Evolutionary conservation across 1,140 invertebrate genomes (phyloP).

Genomic region (Panulirus ornatus): DNA sequence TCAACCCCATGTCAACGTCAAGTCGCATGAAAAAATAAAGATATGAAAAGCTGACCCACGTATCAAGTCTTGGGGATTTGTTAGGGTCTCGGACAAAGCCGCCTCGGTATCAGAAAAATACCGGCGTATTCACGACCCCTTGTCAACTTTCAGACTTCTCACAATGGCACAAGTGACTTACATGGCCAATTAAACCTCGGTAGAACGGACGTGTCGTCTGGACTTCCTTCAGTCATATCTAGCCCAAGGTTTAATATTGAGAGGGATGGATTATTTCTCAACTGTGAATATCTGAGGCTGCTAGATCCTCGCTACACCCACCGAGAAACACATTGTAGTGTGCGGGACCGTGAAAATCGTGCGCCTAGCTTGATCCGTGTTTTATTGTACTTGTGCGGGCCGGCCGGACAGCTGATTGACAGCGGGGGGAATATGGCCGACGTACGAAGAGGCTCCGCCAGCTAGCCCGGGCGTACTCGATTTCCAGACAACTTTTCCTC

Average conservation of each 20-base stretch:
- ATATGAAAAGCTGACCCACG: constrained; percentile 31
- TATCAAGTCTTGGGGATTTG: constrained; percentile 29
- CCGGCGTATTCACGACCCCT: neutral
- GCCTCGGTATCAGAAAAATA: constrained; percentile 13
- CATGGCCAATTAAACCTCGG: constrained; percentile 38
- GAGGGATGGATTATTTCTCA: neutral
- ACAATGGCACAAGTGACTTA: constrained; percentile 15
- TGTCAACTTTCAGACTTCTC: neutral
- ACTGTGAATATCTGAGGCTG: neutral
- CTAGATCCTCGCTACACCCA: neutral
- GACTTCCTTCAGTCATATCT: neutral
- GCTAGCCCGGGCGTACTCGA: neutral
- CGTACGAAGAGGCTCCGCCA: neutral
- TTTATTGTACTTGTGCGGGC: constrained; percentile 67
- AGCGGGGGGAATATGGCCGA: constrained; percentile 42
- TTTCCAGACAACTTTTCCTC: neutral
- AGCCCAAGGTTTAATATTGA: neutral
- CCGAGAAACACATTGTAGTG: neutral
- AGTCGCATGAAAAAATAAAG: constrained; percentile 4
- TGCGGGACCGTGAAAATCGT: constrained; percentile 61
- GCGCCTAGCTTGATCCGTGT: constrained; percentile 36
- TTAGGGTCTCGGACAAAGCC: constrained; percentile 15
- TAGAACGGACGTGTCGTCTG: neutral
- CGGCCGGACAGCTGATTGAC: constrained; percentile 64
- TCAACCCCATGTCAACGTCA: constrained; percentile 47